These are phyloP conservation scores for Heliothis virescens DNA, from an alignment of 1,140 invertebrate genomes.

Conservation along the genomic window DNA sequence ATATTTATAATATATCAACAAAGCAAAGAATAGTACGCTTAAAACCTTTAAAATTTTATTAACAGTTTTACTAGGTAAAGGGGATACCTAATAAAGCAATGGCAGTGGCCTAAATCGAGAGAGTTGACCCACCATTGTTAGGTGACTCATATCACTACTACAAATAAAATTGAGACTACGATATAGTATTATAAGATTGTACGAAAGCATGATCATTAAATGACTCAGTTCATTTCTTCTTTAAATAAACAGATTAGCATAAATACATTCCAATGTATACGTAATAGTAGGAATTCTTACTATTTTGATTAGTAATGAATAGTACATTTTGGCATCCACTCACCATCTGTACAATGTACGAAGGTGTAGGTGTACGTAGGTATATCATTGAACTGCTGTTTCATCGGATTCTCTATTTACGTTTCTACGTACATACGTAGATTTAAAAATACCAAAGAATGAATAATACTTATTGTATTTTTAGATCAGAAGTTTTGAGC, in stretches of 20 bases:
- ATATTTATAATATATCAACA: too few relatives aligned
- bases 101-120: too few relatives aligned
- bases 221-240: not conserved
- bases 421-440: not conserved
- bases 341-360: constrained; percentile 5
- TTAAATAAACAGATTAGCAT: not conserved
- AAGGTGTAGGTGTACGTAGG: too few relatives aligned
- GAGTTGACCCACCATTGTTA: not conserved
- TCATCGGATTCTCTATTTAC: constrained; percentile 4
- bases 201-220: not conserved
- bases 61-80: too few relatives aligned
- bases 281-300: constrained; percentile 4
- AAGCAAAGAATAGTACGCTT: too few relatives aligned
- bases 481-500: too few relatives aligned
- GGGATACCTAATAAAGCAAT: too few relatives aligned
- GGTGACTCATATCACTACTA: not conserved
- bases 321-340: constrained; percentile 12
- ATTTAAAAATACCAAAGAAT: not conserved
- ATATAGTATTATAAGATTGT: not conserved
- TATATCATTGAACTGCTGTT: constrained; percentile 9
- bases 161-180: too few relatives aligned
- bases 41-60: too few relatives aligned
- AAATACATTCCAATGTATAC: not conserved
- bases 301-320: constrained; percentile 5
- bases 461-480: too few relatives aligned